phyloP scores from a whole-genome alignment of 1,140 invertebrate species.

The Belonocnema kinseyi region DNA sequence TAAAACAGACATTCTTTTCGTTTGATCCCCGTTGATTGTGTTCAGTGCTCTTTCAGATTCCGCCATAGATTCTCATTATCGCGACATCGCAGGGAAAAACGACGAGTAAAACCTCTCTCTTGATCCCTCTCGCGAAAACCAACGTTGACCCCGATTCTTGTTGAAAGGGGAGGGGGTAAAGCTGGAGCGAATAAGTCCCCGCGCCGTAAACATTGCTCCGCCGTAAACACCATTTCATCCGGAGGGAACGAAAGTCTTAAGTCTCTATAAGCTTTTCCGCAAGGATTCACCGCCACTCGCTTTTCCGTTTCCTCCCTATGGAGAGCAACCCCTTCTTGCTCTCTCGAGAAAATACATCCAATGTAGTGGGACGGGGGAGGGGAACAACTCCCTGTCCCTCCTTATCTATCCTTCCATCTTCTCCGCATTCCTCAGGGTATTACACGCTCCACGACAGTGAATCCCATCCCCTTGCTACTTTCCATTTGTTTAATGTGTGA shows the following conservation, averaged over 20 bases:
- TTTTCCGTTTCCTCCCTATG: conserved; percentile 33
- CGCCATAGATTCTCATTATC: not conserved
- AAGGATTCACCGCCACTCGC: conserved; percentile 61
- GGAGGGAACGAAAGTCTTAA: conserved; percentile 47
- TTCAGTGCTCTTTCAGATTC: too few relatives aligned
- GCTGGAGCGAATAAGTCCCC: conserved; percentile 18
- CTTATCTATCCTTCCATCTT: conserved; percentile 73
- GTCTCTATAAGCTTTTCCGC: conserved; percentile 66
- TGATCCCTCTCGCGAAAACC: conserved; percentile 19
- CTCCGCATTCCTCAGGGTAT: conserved; percentile 74
- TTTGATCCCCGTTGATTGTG: not conserved
- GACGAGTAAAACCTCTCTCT: not conserved
- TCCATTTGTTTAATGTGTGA: conserved; percentile 22
- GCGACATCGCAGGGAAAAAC: not conserved
- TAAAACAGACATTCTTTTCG: not conserved
- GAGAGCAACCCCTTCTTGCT: conserved; percentile 48
- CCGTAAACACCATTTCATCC: conserved; percentile 53
- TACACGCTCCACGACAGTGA: conserved; percentile 62
- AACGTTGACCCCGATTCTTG: conserved; percentile 23
- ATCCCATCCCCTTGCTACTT: conserved; percentile 50
- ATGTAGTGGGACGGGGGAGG: not conserved
- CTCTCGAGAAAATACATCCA: conserved; percentile 26
- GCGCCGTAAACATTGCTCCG: conserved; percentile 44
- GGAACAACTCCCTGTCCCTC: conserved; percentile 19
- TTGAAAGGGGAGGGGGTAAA: not conserved